phyloP scores from a whole-genome alignment of 2,797 vertebrate species.

The Smutsia temminckii region DNA sequence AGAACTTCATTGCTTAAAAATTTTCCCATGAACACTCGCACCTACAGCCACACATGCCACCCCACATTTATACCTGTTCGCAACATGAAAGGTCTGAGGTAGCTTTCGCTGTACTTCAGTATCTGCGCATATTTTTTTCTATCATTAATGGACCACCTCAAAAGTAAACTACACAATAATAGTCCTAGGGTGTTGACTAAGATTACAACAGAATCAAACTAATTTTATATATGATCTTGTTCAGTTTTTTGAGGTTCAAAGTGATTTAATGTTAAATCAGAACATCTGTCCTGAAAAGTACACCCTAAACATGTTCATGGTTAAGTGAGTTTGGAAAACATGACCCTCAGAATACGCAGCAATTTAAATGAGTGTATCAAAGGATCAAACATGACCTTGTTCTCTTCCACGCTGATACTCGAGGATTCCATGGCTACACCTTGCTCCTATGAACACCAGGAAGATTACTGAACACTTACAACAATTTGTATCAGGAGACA shows the following conservation, averaged over 20 bases:
- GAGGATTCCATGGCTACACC: background rate
- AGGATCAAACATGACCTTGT: background rate
- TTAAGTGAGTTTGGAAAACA: background rate
- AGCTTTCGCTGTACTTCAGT: background rate
- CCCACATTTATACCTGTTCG: background rate
- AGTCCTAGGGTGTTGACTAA: background rate
- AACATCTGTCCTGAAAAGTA: background rate
- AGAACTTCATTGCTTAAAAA: background rate
- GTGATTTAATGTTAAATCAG: background rate
- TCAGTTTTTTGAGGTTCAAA: conserved; percentile 12
- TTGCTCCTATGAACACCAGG: background rate
- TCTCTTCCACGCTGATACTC: background rate
- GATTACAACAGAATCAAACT: background rate
- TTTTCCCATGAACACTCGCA: background rate
- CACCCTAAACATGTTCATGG: background rate
- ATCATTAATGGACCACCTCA: background rate
- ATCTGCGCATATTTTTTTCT: background rate
- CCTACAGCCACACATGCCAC: background rate
- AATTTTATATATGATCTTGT: background rate
- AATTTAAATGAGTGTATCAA: background rate
- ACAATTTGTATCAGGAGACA: background rate
- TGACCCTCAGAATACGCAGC: background rate
- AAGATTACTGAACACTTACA: background rate
- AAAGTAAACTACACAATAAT: background rate
- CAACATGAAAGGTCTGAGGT: background rate